Evolutionary conservation across 2,113 vertebrate genomes (phyloP), one percentile per base, ranked within the genome.

Genomic region (Hippopotamus amphibius): DNA sequence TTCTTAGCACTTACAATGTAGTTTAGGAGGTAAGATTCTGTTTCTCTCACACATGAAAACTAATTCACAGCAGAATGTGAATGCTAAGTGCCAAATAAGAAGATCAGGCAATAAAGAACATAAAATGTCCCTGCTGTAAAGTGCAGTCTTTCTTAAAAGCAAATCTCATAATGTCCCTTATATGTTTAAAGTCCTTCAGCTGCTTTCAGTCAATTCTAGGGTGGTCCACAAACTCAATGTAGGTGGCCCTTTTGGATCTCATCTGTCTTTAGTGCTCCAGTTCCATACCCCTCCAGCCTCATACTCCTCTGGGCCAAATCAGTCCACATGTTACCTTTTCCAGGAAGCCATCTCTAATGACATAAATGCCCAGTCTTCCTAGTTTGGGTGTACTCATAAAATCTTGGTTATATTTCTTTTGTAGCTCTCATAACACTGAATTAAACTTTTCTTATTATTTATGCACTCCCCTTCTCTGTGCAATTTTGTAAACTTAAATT

Each of bases 41-140:
- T 71, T 90, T 84, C n/a, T 63, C 48, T 93, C 96, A 81, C 55
- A 89, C 43, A 55, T 37, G n/a, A 97, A 97, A 91, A 80, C 41
- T 74, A 63, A 74, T 63, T 77, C 77, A 53, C 68, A 96, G 72
- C 55, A 61, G 37, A 93, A 79, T 24, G 5, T 69, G 91, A 95
- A 82, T 86, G 85, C 37, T 86, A 95, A 93, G 61, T 92, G 66
- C 82, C 94, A 65, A 92, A 82, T 88, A 95, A 68, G 61, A 93
- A 77, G 66, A 95, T 93, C 85, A 91, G 88, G 74, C 93, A 95
- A 80, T 91, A 57, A 96, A 95, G 24, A 89, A 80, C n/a, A 33
- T 37, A 80, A 55, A 80, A 37, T 80, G 6, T 82, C 24, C 57
- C 93, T 95, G 72, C 16, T 43, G 7, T 37, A 50, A 3, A n/a